Percentiles rank a stretch among this genome's conserved stretches.
Conservation (phyloP, 2,888 invertebrate genomes). For the Eupithecia vulgata region DNA sequence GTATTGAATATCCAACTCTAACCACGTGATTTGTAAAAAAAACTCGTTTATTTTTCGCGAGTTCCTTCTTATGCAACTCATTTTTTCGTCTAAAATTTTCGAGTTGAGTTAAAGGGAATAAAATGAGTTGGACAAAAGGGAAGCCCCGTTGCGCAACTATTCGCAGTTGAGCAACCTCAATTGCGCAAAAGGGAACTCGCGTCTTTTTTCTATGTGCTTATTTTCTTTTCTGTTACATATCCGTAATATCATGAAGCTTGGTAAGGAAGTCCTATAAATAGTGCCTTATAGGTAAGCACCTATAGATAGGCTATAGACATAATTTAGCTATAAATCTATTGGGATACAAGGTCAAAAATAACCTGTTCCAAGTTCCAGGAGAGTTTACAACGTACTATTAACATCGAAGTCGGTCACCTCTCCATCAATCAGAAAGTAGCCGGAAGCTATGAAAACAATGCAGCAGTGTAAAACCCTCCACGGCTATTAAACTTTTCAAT, state of each 20-base stretch:
- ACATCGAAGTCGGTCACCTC: slow-evolving; percentile 6
- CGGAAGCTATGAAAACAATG: slow-evolving; percentile 32
- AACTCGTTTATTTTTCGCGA: too few relatives aligned
- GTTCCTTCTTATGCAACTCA: too few relatives aligned
- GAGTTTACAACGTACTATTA: background rate
- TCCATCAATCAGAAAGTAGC: slow-evolving; percentile 12
- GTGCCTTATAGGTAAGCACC: too few relatives aligned
- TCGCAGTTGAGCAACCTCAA: too few relatives aligned
- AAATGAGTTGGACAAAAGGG: too few relatives aligned
- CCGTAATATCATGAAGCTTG: background rate
- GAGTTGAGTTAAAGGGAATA: too few relatives aligned
- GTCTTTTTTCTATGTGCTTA: background rate
- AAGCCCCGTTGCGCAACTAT: too few relatives aligned
- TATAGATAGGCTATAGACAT: too few relatives aligned
- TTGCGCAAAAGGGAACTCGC: too few relatives aligned
- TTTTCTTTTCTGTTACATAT: background rate
- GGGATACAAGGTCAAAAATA: background rate
- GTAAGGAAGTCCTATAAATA: too few relatives aligned
- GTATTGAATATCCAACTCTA: background rate
- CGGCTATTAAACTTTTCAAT: slow-evolving; percentile 43
- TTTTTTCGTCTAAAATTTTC: too few relatives aligned
- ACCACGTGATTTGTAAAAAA: too few relatives aligned
- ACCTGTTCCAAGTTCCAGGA: background rate
- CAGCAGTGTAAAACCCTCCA: slow-evolving; percentile 33
- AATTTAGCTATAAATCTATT: background rate